Conservation (phyloP, 2,797 vertebrate genomes). For the Taeniopygia guttata region DNA sequence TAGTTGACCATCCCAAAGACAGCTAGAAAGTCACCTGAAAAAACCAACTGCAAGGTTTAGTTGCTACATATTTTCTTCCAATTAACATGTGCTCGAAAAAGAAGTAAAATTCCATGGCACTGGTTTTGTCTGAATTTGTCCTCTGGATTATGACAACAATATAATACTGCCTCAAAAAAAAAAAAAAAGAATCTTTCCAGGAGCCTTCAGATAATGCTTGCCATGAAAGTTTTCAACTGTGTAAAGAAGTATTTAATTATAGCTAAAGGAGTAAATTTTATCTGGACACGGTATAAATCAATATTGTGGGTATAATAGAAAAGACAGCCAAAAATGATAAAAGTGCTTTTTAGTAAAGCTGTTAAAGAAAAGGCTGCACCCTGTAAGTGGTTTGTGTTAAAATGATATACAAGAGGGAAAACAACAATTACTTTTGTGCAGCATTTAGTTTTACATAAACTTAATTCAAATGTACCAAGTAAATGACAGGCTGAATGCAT, state of each 20-base stretch:
- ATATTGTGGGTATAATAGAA: neutral
- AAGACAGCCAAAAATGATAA: neutral
- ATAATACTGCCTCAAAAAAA: neutral
- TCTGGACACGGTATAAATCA: neutral
- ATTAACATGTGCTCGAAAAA: neutral
- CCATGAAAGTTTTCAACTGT: neutral
- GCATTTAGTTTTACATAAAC: neutral
- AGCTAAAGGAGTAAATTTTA: neutral
- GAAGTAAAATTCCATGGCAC: neutral
- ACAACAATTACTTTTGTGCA: neutral
- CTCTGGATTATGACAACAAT: neutral
- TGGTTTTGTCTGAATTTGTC: neutral
- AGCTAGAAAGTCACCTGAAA: neutral
- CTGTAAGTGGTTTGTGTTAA: neutral
- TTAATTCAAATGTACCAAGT: neutral
- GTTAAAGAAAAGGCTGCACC: neutral
- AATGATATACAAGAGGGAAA: neutral
- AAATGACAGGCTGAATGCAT: neutral
- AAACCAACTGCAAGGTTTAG: neutral
- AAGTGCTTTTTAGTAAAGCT: neutral
- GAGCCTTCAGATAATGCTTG: neutral
- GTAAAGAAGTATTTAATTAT: neutral
- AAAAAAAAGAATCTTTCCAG: neutral
- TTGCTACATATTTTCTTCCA: neutral
- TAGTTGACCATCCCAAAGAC: neutral